Base-by-base conservation (phyloP, 1,140 invertebrate species). In the Macrobrachium rosenbergii region DNA sequence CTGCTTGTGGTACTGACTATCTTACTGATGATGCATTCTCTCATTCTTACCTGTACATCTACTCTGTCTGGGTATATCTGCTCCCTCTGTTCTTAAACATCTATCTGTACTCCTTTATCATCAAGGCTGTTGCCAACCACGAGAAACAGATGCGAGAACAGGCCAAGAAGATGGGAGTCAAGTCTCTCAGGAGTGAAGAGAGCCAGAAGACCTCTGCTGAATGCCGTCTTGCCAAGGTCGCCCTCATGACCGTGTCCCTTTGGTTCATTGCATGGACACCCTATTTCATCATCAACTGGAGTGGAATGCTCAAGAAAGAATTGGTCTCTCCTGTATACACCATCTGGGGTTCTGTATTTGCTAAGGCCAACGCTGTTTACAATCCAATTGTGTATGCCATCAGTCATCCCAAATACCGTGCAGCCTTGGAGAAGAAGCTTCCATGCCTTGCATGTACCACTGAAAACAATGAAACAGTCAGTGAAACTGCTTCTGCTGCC, bases 51-150 rank as follows among this genome's bases (percentile, higher is more conserved):
- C 64, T 69, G 64, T 69, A 17, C 11, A 10, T 69, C n/a, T 69
- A 69, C 64, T 69, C 64, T 28, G 64, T 69, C 64, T 69, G 64
- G 64, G 64, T 83, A 82, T 90, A 82, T 16, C 16, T 69, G 10
- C 5, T 90, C 14, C 90, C 90, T 12, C 64, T 90, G 21, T 21
- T 81, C 28, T 7, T 85, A 23, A 89, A 90, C 62, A 63, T 92
- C 45, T 91, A 91, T 88, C 92, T 91, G 84, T 93, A 93, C 90
- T 90, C 89, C 82, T 89, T 91, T 86, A 93, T 93, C 83, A 91
- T 93, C 58, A 89, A 89, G 37, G 91, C 93, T 28, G 92, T 93
- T 52, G 90, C 90, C 11, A 90, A 90, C 23, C 93, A 93, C 89
- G 92, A 93, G 85, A 69, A 69, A 28, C 64, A 69, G 64, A 69